Base-by-base conservation (phyloP, 2,888 invertebrate species). In the Ditylenchus weischeri region DNA sequence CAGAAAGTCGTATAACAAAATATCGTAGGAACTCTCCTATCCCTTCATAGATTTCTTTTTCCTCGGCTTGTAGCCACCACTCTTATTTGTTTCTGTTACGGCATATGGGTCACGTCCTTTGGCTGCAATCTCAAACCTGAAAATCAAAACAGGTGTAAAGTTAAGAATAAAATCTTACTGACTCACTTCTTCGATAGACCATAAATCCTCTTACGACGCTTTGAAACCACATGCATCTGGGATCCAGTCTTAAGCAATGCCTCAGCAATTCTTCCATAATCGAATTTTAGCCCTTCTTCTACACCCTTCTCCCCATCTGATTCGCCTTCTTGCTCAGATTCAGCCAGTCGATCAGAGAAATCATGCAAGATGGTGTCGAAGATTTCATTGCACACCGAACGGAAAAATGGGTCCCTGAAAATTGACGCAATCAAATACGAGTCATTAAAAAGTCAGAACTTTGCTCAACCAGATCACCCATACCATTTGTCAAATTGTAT, bases 311-410 rank as follows among this genome's bases (percentile, higher is more conserved):
- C 29, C 38, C 29, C 69, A 29, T 63, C 71, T 11, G 60, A 68
- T 29, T 68, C 75, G 7, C 74, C 75, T 6, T 69, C 73, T 15
- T 70, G 74, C 18, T 75, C 74, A 47, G 50, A 36, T 19, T 72
- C 72, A 18, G 64, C 68, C 11, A 77, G 50, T 43, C 73, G 71
- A 19, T 75, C 77, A 19, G 75, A 68, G 50, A 69, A 71, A 50
- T 76, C 74, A 36, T 74, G 72, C 3, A 82, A 67, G 57, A 82
- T 79, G 18, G 78, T 70, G 49, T 70, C 72, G 69, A 81, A 83
- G 48, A 81, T 69, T 59, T 83, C 83, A 0, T 76, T 72, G 35
- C 73, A 50, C 38, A 82, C 66, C 0, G 77, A 73, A 7, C 71
- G 65, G 69, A 82, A 83, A 21, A 79, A 67, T 36, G 74, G 74